A percentile compares a stretch with the other conserved stretches of the same genome.
Conservation (phyloP, 2,113 vertebrate genomes). For the Tinamus guttatus region DNA sequence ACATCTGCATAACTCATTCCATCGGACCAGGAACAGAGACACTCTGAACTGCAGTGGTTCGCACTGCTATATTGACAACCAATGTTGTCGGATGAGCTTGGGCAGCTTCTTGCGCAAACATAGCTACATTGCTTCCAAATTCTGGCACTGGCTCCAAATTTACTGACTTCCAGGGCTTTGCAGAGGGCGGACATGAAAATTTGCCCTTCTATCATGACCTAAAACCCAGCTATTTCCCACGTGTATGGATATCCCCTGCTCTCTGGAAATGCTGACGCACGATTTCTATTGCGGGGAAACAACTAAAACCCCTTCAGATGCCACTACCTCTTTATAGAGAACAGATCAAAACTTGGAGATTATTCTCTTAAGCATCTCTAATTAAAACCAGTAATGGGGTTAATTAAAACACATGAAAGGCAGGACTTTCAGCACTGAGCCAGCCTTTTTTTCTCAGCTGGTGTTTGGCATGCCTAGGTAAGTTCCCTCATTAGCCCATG, state of each 20-base stretch:
- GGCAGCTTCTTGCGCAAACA: neutral
- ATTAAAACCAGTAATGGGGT: slow-evolving; percentile 13
- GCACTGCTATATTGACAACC: neutral
- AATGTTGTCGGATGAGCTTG: neutral
- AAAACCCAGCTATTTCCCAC: neutral
- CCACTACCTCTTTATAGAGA: rapidly evolving
- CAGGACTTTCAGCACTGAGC: neutral
- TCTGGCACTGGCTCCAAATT: neutral
- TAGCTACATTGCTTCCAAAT: rapidly evolving
- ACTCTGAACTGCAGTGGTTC: neutral
- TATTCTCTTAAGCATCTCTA: neutral
- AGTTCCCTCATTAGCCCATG: neutral
- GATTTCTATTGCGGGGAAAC: rapidly evolving
- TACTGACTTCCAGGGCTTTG: neutral
- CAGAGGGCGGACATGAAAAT: rapidly evolving
- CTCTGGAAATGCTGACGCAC: neutral
- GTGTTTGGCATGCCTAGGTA: neutral
- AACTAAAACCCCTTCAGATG: neutral
- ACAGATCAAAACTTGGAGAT: neutral
- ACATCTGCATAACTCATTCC: slow-evolving; percentile 33
- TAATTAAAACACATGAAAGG: neutral
- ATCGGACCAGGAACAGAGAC: neutral
- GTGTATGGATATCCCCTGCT: rapidly evolving
- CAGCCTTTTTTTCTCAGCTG: neutral
- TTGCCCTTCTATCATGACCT: neutral